Evolutionary conservation across 2,888 invertebrate genomes (phyloP).

Genomic region (Sipha maydis): DNA sequence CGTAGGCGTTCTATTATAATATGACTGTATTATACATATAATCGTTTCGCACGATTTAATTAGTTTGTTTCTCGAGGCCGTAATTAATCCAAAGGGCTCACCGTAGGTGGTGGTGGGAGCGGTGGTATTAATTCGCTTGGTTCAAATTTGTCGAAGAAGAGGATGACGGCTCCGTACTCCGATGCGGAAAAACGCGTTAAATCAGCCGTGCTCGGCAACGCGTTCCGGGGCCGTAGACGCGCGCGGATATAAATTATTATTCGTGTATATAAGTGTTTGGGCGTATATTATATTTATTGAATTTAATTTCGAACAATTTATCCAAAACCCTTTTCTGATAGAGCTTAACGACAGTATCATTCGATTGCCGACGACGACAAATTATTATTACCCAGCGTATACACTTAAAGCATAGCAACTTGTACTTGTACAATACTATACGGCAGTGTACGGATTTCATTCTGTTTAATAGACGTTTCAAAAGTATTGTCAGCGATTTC

Average conservation of each 20-base stretch:
- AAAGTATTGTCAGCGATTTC: not conserved
- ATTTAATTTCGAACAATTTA: slow-evolving; percentile 13
- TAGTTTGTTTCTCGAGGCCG: slow-evolving; percentile 40
- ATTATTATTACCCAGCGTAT: not conserved
- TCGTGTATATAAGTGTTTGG: not conserved
- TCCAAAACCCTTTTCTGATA: not conserved
- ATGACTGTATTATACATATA: not conserved
- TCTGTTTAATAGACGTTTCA: not conserved
- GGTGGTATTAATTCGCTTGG: slow-evolving; percentile 37
- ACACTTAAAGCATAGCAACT: not conserved
- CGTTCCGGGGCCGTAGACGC: not conserved
- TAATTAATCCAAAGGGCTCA: slow-evolving; percentile 33
- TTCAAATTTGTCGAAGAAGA: slow-evolving; percentile 34
- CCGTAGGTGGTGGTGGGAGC: not conserved
- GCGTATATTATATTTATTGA: not conserved
- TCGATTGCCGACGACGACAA: slow-evolving; percentile 8
- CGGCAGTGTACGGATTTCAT: not conserved
- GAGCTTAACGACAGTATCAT: not conserved
- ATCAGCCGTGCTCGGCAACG: not conserved
- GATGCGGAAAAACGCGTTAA: slow-evolving; percentile 29
- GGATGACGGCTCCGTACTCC: not conserved
- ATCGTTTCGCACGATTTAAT: slow-evolving; percentile 39
- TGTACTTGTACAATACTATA: not conserved
- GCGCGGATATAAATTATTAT: not conserved
- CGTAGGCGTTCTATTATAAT: not conserved